A percentile compares a stretch with the other conserved stretches of the same genome.
These are phyloP conservation scores for Arctia plantaginis DNA, from an alignment of 2,888 invertebrate species.

Conservation along the genomic window DNA sequence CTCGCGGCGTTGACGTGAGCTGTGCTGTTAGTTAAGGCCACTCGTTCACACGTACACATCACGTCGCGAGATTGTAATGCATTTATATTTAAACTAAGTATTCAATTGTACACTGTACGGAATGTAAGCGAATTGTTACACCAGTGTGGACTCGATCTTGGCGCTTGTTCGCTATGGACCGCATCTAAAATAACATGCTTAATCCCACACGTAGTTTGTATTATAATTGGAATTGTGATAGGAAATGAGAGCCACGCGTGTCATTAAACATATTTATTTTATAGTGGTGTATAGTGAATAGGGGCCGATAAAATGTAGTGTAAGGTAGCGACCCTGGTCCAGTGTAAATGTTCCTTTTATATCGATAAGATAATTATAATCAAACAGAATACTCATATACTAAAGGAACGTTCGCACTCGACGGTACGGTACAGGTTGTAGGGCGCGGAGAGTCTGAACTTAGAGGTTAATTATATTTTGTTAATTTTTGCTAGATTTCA, in stretches of 20 bases:
- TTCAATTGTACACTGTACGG: conserved; percentile 29
- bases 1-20: background rate
- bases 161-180: background rate
- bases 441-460: conserved; percentile 5
- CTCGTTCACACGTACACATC: conserved; percentile 53
- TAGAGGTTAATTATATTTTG: background rate
- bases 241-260: background rate
- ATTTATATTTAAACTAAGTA: conserved; percentile 69
- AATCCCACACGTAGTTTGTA: background rate
- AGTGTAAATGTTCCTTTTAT: conserved; percentile 10
- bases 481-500: conserved; percentile 24
- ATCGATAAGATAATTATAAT: conserved; percentile 8
- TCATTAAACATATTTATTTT: background rate
- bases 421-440: background rate
- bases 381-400: conserved; percentile 17
- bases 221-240: background rate
- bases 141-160: background rate
- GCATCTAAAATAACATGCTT: background rate
- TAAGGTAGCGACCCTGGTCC: background rate
- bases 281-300: background rate
- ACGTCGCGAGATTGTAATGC: conserved; percentile 70
- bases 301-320: background rate
- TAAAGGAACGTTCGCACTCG: conserved; percentile 9
- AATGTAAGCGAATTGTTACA: background rate
- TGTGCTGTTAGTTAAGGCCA: conserved; percentile 25